A percentile compares a stretch with the other conserved stretches of the same genome.
These are phyloP conservation scores for Agonopterix arenella DNA, from an alignment of 2,888 invertebrate species.

Conservation along the genomic window DNA sequence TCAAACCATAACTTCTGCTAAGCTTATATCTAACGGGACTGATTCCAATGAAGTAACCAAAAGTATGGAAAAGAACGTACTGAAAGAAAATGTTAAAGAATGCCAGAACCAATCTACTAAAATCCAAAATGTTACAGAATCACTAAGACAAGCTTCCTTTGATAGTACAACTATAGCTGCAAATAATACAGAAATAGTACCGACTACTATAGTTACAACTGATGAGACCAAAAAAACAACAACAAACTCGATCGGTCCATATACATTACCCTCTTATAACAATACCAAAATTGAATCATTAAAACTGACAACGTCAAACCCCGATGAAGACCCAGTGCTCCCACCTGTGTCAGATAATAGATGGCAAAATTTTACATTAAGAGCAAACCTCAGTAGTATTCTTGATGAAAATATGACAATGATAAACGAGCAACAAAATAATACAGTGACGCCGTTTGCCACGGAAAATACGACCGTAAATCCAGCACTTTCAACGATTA, in stretches of 20 bases:
- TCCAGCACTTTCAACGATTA: slow-evolving; percentile 16
- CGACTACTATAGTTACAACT: slow-evolving; percentile 10
- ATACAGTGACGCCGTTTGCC: background rate
- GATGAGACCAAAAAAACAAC: slow-evolving; percentile 9
- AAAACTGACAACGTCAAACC: slow-evolving; percentile 17
- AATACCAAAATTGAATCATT: slow-evolving; percentile 19
- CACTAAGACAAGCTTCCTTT: background rate
- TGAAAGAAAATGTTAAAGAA: slow-evolving; percentile 20
- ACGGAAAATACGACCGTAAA: slow-evolving; percentile 13
- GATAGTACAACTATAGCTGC: background rate
- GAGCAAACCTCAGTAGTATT: slow-evolving; percentile 13
- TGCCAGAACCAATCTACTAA: background rate
- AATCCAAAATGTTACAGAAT: too few relatives aligned
- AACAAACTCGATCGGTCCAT: slow-evolving; percentile 12
- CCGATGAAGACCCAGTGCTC: slow-evolving; percentile 12
- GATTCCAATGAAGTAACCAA: background rate
- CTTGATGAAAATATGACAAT: slow-evolving; percentile 8
- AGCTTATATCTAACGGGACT: slow-evolving; percentile 11
- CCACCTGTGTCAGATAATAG: slow-evolving; percentile 21
- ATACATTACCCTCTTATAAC: slow-evolving; percentile 24
- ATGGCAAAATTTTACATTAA: slow-evolving; percentile 32
- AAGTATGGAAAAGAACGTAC: background rate
- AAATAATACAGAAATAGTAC: background rate
- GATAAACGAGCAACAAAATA: slow-evolving; percentile 4
- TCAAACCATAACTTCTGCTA: slow-evolving; percentile 18